A percentile compares a stretch with the other conserved stretches of the same genome.
Conservation (phyloP, 53 echinoderm and acorn worm species). For the Stichopus horrens region DNA sequence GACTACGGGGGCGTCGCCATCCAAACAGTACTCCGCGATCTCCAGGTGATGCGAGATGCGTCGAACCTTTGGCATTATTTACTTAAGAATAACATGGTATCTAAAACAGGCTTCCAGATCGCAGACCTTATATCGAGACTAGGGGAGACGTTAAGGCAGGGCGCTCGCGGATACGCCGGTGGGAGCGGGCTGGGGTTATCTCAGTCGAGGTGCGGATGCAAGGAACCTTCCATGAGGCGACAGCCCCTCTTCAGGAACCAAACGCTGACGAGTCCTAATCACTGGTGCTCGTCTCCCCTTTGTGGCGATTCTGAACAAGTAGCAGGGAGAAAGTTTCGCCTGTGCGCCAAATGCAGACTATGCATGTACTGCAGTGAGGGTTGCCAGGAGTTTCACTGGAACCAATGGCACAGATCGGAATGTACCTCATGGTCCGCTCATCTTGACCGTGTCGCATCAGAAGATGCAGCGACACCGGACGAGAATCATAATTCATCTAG, state of each 20-base stretch:
- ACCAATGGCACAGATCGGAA: conserved; percentile 78
- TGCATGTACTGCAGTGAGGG: conserved; percentile 88
- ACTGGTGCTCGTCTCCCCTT: conserved; percentile 85
- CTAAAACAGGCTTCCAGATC: conserved; percentile 85
- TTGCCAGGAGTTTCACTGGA: conserved; percentile 92
- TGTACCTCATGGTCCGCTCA: conserved; percentile 52
- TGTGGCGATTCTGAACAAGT: conserved; percentile 73
- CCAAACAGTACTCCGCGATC: conserved; percentile 72
- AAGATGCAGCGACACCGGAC: conserved; percentile 15
- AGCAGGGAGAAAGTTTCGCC: conserved; percentile 69
- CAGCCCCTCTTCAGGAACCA: conserved; percentile 57
- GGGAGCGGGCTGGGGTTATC: conserved; percentile 58
- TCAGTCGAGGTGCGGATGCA: conserved; percentile 47
- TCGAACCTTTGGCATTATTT: conserved; percentile 86
- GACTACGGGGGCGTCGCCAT: conserved; percentile 80
- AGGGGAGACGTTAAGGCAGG: conserved; percentile 80
- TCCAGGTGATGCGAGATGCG: conserved; percentile 88
- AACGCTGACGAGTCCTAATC: conserved; percentile 71
- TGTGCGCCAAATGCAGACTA: conserved; percentile 87
- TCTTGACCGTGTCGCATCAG: not conserved
- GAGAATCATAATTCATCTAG: conserved; percentile 41
- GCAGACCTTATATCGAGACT: conserved; percentile 88
- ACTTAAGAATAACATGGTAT: conserved; percentile 68
- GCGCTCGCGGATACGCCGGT: conserved; percentile 69
- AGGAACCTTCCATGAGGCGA: conserved; percentile 49